Percentiles rank a stretch among this genome's conserved stretches.
phyloP scores from a whole-genome alignment of 2,113 vertebrate genomes.

The Anthoscopus minutus region DNA sequence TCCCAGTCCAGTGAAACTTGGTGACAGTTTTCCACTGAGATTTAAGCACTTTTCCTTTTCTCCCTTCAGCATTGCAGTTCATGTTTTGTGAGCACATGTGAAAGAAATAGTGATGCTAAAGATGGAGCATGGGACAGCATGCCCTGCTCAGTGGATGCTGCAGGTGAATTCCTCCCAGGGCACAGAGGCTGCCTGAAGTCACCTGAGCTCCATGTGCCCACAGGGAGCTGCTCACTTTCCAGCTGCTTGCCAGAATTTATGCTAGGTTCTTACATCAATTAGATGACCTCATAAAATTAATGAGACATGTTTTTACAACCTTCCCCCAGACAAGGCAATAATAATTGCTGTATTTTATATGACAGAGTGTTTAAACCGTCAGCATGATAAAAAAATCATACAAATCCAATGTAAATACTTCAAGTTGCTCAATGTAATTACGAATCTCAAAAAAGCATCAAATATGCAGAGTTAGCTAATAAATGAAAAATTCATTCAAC shows the following conservation, averaged over 20 bases:
- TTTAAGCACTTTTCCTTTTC: neutral
- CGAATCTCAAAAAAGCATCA: neutral
- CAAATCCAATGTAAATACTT: constrained; percentile 8
- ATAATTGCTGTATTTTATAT: neutral
- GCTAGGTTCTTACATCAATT: neutral
- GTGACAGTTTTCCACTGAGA: neutral
- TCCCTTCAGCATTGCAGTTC: neutral
- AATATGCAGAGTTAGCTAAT: constrained; percentile 24
- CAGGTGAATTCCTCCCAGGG: neutral
- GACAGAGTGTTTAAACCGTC: neutral
- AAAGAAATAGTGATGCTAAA: neutral
- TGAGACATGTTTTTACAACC: constrained; percentile 17
- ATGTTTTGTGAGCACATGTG: neutral
- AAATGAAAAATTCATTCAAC: constrained; percentile 22
- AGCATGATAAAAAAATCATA: neutral
- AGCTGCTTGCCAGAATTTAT: neutral
- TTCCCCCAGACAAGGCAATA: neutral
- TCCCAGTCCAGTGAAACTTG: neutral
- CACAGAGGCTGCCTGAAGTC: neutral
- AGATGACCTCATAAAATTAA: constrained; percentile 20
- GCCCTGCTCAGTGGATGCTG: neutral
- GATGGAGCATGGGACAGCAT: fast-evolving
- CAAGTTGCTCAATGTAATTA: neutral
- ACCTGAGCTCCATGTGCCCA: fast-evolving
- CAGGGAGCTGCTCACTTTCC: neutral